Percentiles rank a stretch among this genome's conserved stretches.
Conservation (phyloP, 1,140 invertebrate species). For the Vollenhovia emeryi region DNA sequence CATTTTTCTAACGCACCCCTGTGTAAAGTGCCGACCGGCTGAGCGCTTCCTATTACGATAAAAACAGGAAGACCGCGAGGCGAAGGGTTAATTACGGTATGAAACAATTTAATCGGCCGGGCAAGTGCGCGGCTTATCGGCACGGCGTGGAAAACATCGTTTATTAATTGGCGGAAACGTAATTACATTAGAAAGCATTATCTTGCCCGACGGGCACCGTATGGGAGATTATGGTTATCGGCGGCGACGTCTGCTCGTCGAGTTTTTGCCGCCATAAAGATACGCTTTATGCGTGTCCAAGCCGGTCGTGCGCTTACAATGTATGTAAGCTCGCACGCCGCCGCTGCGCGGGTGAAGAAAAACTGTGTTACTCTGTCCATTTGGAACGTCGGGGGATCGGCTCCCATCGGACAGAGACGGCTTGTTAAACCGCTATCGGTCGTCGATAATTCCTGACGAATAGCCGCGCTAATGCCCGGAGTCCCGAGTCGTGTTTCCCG, state of each 20-base stretch:
- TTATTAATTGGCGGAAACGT: constrained; percentile 55
- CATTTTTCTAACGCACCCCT: neutral
- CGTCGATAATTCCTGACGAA: constrained; percentile 63
- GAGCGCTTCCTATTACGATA: neutral
- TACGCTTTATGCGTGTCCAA: constrained; percentile 28
- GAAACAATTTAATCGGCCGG: constrained; percentile 16
- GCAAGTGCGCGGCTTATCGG: constrained; percentile 9
- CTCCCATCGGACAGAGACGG: constrained; percentile 12
- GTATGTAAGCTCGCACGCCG: neutral
- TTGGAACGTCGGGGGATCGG: neutral
- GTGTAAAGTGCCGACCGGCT: neutral
- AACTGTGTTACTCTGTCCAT: constrained; percentile 35
- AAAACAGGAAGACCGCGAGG: neutral
- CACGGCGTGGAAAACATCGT: constrained; percentile 1
- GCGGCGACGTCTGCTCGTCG: constrained; percentile 4
- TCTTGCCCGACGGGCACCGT: neutral
- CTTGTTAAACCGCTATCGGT: constrained; percentile 65
- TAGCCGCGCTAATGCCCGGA: constrained; percentile 44
- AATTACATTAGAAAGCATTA: constrained; percentile 55
- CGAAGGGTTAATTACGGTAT: constrained; percentile 23
- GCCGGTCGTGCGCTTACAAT: constrained; percentile 10
- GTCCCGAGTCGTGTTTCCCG: constrained; percentile 33
- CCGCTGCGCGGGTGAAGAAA: neutral
- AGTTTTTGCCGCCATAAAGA: constrained; percentile 42
- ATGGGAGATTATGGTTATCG: constrained; percentile 27